phyloP scores from a whole-genome alignment of 2,797 vertebrate species.

The Chromis chromis region DNA sequence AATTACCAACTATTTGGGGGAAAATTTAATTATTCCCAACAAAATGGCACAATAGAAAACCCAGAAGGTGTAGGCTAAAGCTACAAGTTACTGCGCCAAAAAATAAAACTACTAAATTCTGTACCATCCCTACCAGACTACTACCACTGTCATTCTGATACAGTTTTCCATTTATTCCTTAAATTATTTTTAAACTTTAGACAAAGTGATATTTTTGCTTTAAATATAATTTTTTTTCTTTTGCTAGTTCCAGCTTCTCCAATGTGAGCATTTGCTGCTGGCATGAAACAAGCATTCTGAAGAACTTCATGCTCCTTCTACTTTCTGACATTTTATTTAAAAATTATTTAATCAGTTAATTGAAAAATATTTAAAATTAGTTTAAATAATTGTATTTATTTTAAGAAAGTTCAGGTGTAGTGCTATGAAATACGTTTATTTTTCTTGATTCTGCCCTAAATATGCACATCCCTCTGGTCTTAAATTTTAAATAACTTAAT shows the following conservation, averaged over 20 bases:
- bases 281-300: too few species aligned
- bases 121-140: too few species aligned
- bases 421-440: background rate
- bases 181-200: background rate
- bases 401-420: background rate
- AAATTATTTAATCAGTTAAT: background rate
- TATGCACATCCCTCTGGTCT: background rate
- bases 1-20: background rate
- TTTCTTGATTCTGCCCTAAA: background rate
- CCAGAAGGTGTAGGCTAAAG: too few species aligned
- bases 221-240: background rate
- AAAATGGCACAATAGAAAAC: background rate
- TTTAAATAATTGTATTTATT: background rate
- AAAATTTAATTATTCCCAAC: background rate
- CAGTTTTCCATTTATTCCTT: background rate
- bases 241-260: background rate
- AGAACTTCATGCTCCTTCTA: too few species aligned
- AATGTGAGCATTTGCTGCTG: too few species aligned
- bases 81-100: accelerated
- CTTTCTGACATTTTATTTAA: too few species aligned
- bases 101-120: background rate
- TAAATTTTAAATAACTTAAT: background rate
- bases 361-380: background rate
- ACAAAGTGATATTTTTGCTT: too few species aligned
- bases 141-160: background rate